Evolutionary conservation across 2,797 vertebrate species (phyloP).

Genomic region (Pelodytes ibericus): DNA sequence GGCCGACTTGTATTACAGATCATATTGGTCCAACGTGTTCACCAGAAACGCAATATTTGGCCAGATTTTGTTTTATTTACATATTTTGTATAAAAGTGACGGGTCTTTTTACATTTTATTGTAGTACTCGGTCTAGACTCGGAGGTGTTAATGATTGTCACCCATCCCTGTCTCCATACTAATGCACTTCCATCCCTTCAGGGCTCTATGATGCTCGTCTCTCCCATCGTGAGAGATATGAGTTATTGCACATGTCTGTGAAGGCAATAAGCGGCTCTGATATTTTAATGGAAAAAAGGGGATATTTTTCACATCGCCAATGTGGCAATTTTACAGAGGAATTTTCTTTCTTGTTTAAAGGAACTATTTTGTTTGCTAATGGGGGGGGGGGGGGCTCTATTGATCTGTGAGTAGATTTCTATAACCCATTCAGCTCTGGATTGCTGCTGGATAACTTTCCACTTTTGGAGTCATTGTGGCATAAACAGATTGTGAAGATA

Average conservation of each 20-base stretch:
- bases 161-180: not conserved
- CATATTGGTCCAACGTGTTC: no score
- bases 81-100: no score
- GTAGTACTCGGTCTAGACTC: not conserved
- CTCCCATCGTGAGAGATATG: slow-evolving; percentile 35
- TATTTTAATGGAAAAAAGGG: slow-evolving; percentile 47
- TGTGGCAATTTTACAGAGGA: slow-evolving; percentile 29
- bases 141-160: slow-evolving; percentile 2
- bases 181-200: slow-evolving; percentile 4
- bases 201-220: not conserved
- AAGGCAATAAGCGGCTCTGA: slow-evolving; percentile 32
- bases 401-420: no score
- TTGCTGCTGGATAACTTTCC: no score
- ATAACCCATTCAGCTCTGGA: no score
- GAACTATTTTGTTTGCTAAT: slow-evolving; percentile 22
- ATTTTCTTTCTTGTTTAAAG: slow-evolving; percentile 25
- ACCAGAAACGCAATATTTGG: no score
- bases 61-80: no score
- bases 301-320: slow-evolving; percentile 41
- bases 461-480: no score
- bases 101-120: no score
- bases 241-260: slow-evolving; percentile 47
- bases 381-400: not conserved
- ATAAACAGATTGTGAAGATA: no score
- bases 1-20: no score